phyloP scores from a whole-genome alignment of 2,797 vertebrate genomes.

The Salmo trutta region DNA sequence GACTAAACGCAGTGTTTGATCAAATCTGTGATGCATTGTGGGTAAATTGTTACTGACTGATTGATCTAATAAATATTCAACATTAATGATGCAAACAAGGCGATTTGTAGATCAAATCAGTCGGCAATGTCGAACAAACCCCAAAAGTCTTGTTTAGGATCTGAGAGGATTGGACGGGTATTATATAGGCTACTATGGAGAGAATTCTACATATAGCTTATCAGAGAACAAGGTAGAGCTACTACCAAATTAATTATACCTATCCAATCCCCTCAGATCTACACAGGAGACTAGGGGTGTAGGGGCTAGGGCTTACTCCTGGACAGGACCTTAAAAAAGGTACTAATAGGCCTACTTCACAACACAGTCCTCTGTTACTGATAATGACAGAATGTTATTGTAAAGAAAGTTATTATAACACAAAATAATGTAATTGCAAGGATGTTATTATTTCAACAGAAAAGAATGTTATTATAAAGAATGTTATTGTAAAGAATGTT shows the following conservation, averaged over 20 bases:
- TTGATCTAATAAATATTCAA: too few relatives aligned
- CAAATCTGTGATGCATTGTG: too few relatives aligned
- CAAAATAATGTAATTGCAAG: neutral
- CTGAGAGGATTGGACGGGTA: neutral
- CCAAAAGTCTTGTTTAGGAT: neutral
- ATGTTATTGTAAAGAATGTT: neutral
- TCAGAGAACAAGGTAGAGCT: neutral
- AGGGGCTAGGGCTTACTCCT: neutral
- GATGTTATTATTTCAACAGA: neutral
- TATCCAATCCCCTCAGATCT: neutral
- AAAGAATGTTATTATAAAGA: neutral
- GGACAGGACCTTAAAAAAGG: neutral
- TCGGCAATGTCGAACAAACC: neutral
- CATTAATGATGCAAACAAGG: too few relatives aligned
- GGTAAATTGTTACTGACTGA: too few relatives aligned
- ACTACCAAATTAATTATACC: neutral
- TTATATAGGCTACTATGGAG: neutral
- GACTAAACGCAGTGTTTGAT: too few relatives aligned
- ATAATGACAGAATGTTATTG: neutral
- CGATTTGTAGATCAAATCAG: too few relatives aligned
- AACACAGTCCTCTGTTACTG: neutral
- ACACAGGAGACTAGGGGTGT: neutral
- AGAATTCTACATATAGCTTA: neutral
- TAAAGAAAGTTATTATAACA: too few relatives aligned
- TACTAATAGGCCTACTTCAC: neutral